phyloP scores from a whole-genome alignment of 2,888 invertebrate genomes.

The Drosophila buzzatii region DNA sequence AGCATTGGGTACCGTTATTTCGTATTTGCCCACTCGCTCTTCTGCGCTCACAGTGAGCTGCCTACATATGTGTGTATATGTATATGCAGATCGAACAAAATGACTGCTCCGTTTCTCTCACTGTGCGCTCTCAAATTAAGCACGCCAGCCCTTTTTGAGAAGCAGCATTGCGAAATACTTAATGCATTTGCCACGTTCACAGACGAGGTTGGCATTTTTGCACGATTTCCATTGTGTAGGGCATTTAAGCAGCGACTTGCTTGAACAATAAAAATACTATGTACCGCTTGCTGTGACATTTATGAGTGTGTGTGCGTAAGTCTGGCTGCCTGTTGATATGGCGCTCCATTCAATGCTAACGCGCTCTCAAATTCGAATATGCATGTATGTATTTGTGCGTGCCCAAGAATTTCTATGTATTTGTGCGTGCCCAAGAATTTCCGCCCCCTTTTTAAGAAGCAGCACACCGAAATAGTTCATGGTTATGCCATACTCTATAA shows the following conservation, averaged over 20 bases:
- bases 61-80: no score
- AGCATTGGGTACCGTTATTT: neutral
- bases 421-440: neutral
- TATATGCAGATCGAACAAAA: neutral
- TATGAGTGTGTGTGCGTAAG: neutral
- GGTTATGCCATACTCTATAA: no score
- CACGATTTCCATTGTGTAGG: neutral
- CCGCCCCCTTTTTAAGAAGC: neutral
- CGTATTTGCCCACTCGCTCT: neutral
- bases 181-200: neutral
- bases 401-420: neutral
- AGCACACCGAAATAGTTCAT: neutral
- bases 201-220: neutral
- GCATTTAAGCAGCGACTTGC: neutral
- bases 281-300: neutral
- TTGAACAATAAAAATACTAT: neutral
- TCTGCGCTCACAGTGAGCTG: neutral
- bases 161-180: neutral
- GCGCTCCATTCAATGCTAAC: no score
- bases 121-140: neutral
- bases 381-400: neutral
- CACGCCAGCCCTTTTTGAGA: neutral
- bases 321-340: neutral
- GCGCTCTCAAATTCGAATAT: neutral
- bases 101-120: neutral